These are phyloP conservation scores for Glossophaga mutica DNA, from an alignment of 2,797 vertebrate species.

Conservation along the genomic window DNA sequence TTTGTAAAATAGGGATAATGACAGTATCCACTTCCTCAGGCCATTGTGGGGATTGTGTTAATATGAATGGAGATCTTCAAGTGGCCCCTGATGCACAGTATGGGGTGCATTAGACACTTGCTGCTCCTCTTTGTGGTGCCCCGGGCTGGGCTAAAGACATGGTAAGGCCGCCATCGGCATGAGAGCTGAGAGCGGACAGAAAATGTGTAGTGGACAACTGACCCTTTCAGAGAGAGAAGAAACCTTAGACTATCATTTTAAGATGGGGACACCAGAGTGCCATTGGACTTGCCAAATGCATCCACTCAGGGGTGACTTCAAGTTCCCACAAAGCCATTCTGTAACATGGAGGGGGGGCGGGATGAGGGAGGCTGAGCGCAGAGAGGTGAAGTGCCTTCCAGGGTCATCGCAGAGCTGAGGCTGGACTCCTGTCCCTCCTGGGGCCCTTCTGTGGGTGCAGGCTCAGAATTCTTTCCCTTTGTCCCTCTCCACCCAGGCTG, in stretches of 20 bases:
- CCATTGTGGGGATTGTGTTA: not conserved
- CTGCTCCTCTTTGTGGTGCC: not conserved
- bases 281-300: not conserved
- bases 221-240: not conserved
- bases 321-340: not conserved
- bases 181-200: not conserved
- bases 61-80: not conserved
- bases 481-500: not conserved
- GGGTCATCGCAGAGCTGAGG: not conserved
- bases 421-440: too few species aligned
- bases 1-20: not conserved
- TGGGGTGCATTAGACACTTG: fast-evolving
- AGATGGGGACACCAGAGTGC: not conserved
- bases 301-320: not conserved
- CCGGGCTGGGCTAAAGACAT: too few species aligned
- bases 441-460: not conserved
- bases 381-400: not conserved
- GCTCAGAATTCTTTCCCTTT: not conserved
- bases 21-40: not conserved
- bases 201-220: not conserved
- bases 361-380: not conserved
- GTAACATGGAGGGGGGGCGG: not conserved
- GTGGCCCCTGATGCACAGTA: not conserved
- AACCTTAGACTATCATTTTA: not conserved
- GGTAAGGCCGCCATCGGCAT: not conserved